These are phyloP conservation scores for Drosophila novamexicana DNA, from an alignment of 1,140 invertebrate genomes.

Conservation along the genomic window DNA sequence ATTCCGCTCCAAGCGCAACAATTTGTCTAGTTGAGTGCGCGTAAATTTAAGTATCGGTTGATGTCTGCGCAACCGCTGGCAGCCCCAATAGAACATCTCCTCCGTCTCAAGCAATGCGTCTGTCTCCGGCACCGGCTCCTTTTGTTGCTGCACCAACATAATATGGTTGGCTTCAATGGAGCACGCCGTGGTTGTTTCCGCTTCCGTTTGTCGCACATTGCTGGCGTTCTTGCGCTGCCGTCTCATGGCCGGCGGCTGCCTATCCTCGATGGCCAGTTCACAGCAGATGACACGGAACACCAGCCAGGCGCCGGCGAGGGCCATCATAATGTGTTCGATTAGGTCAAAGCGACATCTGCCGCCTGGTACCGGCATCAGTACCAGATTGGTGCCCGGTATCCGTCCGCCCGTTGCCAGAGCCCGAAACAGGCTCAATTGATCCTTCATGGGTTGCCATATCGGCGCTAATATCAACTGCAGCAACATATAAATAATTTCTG, in stretches of 20 bases:
- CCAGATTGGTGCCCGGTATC: constrained; percentile 32
- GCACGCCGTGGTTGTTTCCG: not conserved
- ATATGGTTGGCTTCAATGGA: no score
- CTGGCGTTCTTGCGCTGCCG: not conserved
- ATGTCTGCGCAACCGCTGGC: not conserved
- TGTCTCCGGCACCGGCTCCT: not conserved
- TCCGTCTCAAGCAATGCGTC: not conserved
- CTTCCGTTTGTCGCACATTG: not conserved
- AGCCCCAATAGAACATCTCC: constrained; percentile 19
- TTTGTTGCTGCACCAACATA: not conserved
- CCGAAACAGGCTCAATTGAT: constrained; percentile 10
- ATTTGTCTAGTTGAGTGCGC: constrained; percentile 10
- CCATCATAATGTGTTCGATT: constrained; percentile 30
- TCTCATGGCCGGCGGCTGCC: no score
- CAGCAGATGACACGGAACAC: constrained; percentile 9
- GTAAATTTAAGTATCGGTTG: constrained; percentile 18
- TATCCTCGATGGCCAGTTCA: constrained; percentile 10
- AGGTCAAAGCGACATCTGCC: constrained; percentile 1
- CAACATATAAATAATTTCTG: not conserved
- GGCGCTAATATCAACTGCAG: constrained; percentile 2
- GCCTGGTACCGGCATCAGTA: constrained; percentile 1
- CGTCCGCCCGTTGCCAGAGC: constrained; percentile 11
- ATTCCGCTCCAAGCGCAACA: constrained; percentile 6
- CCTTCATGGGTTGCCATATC: constrained; percentile 13
- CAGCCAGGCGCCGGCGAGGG: constrained; percentile 27